Evolutionary conservation across 64 coral and sea anemone species (phyloP), one percentile per base, ranked within the genome.

Genomic region (Montipora sp.): DNA sequence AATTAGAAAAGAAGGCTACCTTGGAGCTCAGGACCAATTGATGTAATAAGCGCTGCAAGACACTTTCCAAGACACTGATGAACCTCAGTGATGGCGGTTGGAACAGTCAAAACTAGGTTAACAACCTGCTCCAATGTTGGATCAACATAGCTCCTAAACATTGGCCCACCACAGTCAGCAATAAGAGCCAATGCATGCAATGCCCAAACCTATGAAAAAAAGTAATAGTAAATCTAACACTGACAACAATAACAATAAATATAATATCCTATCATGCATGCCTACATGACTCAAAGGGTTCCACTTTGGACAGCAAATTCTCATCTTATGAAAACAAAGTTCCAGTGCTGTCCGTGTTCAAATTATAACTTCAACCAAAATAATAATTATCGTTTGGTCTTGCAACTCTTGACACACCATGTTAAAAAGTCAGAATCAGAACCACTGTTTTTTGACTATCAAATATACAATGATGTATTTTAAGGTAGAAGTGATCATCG

Each of bases 11-110:
- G 22, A 57, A 43, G 70, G 46, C 77, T 73, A 96, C 97, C 97
- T 94, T 99, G 97, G 4, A 99, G 92, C 77, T 99, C 97, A 15
- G 97, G 97, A 13, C 97, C 97, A 87, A 99, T 93, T 18, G 94
- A 96, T 61, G 97, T 99, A 48, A 99, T 96, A 53, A 99, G 79
- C 5, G 97, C 97, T 24, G 97, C 97, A 51, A 99, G 74, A 72
- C 90, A 95, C 73, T 99, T 99, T 19, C 97, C 97, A 74, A 99
- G 70, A 82, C 97, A 99, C 60, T 99, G 97, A 75, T 99, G 97
- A 47, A 99, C 94, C 48, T 99, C 97, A 12, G 97, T 96, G 16
- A 94, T 92, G 12, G 97, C 91, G 57, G 97, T 90, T 6, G 97
- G 91, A 44, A 95, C 92, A 14, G 94, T 92, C 88, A 99, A 65